These are phyloP conservation scores for Yoshiicerus persimilis DNA, from an alignment of 1,140 invertebrate genomes.

Conservation along the genomic window DNA sequence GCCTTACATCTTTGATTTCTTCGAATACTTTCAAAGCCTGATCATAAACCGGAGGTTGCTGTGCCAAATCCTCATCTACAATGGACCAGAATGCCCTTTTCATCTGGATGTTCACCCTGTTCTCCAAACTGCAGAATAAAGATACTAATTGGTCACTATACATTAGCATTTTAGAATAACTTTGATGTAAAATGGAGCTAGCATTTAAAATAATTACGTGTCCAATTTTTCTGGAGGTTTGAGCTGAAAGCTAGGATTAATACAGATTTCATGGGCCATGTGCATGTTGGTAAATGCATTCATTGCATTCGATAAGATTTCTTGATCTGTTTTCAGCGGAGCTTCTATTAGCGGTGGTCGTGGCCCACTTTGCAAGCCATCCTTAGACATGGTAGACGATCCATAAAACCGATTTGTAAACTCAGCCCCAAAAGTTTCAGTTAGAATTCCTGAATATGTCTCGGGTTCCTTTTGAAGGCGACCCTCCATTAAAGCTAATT, in stretches of 20 bases:
- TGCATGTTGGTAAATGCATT: conserved; percentile 90
- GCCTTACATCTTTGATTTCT: conserved; percentile 85
- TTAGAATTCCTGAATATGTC: too few relatives aligned
- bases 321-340: neutral
- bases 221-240: neutral
- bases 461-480: too few relatives aligned
- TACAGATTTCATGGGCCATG: conserved; percentile 91
- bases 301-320: conserved; percentile 79
- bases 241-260: conserved; percentile 87
- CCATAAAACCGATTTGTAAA: too few relatives aligned
- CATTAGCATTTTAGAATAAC: too few relatives aligned
- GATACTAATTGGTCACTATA: neutral
- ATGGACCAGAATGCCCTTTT: conserved; percentile 84
- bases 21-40: conserved; percentile 79
- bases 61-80: conserved; percentile 71
- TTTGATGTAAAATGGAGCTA: too few relatives aligned
- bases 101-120: neutral
- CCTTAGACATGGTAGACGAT: too few relatives aligned
- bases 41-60: conserved; percentile 79
- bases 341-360: too few relatives aligned
- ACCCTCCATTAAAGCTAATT: too few relatives aligned
- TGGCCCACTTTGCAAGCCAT: too few relatives aligned
- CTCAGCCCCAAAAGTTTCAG: too few relatives aligned
- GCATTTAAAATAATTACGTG: neutral
- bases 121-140: conserved; percentile 16